phyloP scores from a whole-genome alignment of 92 coral and sea anemone genomes.

The Porites rus region DNA sequence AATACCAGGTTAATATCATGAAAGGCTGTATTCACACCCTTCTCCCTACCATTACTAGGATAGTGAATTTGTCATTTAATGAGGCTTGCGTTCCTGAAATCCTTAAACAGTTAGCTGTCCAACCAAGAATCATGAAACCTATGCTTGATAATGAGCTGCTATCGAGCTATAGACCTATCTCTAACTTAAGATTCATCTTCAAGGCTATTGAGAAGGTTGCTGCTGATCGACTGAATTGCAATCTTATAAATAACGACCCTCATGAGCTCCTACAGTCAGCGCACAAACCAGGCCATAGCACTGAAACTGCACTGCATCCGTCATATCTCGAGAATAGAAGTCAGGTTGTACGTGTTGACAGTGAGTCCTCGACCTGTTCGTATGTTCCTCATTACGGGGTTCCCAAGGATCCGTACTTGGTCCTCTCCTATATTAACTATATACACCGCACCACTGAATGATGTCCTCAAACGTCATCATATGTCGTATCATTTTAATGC shows the following conservation, averaged over 20 bases:
- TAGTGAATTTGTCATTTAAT: no score
- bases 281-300: constrained; percentile 44
- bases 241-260: constrained; percentile 36
- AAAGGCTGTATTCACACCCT: no score
- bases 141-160: constrained; percentile 40
- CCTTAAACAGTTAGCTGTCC: no score
- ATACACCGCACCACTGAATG: constrained; percentile 26
- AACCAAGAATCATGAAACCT: constrained; percentile 36
- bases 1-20: no score
- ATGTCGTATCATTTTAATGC: constrained; percentile 17
- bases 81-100: no score
- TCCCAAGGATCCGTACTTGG: constrained; percentile 29
- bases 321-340: no score
- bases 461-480: constrained; percentile 29
- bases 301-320: constrained; percentile 47
- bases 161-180: constrained; percentile 39
- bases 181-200: constrained; percentile 10
- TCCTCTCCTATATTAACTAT: constrained; percentile 14
- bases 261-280: constrained; percentile 59
- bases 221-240: constrained; percentile 23
- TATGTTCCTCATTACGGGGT: constrained; percentile 27
- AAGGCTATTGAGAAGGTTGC: constrained; percentile 64
- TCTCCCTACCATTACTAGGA: no score
- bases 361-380: constrained; percentile 5
- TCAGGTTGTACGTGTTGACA: neutral